Evolutionary conservation across 2,797 vertebrate genomes (phyloP).

Genomic region (Brachyalestes nurse): DNA sequence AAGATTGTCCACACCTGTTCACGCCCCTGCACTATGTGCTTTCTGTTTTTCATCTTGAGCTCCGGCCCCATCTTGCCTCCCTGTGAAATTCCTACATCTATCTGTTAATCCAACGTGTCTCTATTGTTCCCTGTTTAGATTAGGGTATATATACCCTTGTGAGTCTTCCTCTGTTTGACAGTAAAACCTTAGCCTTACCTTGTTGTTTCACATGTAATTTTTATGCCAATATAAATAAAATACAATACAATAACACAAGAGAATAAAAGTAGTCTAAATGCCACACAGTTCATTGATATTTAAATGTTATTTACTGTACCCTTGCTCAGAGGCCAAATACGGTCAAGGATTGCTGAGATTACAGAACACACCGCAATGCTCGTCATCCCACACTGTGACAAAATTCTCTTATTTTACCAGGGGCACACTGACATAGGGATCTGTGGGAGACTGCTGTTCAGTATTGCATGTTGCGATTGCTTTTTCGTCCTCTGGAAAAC

Average conservation of each 20-base stretch:
- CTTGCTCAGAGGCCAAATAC: not conserved
- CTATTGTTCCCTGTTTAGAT: no score
- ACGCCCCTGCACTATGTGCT: no score
- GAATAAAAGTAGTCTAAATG: not conserved
- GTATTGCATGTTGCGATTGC: not conserved
- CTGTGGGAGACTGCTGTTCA: not conserved
- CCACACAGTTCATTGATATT: not conserved
- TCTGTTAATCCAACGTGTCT: no score
- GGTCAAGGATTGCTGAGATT: not conserved
- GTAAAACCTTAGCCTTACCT: no score
- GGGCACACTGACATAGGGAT: not conserved
- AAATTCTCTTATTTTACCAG: not conserved
- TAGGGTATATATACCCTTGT: no score
- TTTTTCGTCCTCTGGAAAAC: slow-evolving; percentile 49
- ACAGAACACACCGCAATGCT: not conserved
- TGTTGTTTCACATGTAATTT: no score
- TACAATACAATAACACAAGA: not conserved
- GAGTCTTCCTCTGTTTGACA: no score
- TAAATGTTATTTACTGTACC: not conserved
- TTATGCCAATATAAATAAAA: not conserved
- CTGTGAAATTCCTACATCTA: no score
- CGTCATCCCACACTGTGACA: slow-evolving; percentile 1
- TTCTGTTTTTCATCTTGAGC: no score
- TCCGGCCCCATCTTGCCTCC: no score
- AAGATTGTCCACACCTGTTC: no score